Evolutionary conservation across 2,888 invertebrate species (phyloP).

Genomic region (Meloe dianella): DNA sequence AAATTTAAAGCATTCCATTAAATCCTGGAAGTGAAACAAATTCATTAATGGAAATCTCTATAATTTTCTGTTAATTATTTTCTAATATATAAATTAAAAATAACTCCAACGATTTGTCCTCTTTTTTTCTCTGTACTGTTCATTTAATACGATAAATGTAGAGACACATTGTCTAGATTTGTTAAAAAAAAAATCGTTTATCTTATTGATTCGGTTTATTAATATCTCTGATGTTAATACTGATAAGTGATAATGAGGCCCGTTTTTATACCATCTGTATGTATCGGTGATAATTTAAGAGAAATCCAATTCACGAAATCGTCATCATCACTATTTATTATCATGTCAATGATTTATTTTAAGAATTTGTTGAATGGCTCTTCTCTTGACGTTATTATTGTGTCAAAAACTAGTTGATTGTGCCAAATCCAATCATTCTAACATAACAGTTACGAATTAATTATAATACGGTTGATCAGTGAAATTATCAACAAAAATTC

Average conservation of each 20-base stretch:
- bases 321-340: too few species aligned
- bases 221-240: not conserved
- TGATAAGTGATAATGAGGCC: constrained; percentile 3
- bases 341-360: too few species aligned
- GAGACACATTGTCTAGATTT: constrained; percentile 8
- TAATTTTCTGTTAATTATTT: not conserved
- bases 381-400: too few species aligned
- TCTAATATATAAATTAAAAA: too few species aligned
- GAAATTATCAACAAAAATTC: too few species aligned
- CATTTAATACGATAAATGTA: not conserved
- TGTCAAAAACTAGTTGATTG: too few species aligned
- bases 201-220: not conserved
- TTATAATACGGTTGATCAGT: too few species aligned
- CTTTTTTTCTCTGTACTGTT: not conserved
- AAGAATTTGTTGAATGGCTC: too few species aligned
- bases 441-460: too few species aligned
- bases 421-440: too few species aligned
- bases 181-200: not conserved
- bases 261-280: not conserved
- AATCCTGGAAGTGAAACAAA: constrained; percentile 1
- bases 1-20: not conserved
- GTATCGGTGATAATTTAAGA: too few species aligned
- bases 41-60: not conserved
- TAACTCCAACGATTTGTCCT: not conserved
- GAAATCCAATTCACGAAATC: too few species aligned